A percentile compares a stretch with the other conserved stretches of the same genome.
Conservation (phyloP, 2,888 invertebrate genomes). For the Cetonia aurata region DNA sequence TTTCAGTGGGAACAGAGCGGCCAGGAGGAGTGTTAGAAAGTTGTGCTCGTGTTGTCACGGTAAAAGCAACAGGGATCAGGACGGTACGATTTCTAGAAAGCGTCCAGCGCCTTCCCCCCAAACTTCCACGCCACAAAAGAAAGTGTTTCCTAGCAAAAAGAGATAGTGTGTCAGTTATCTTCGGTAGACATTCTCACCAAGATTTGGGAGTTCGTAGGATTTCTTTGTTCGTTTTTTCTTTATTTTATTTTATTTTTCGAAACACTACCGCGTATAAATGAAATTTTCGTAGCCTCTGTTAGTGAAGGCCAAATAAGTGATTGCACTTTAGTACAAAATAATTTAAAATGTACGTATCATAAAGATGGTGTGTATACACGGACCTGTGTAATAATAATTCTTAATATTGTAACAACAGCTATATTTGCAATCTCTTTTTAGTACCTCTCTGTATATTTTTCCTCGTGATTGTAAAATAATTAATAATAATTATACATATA, state of each 20-base stretch:
- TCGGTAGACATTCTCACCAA: conserved; percentile 37
- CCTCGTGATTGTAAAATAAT: conserved; percentile 58
- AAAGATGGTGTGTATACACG: background rate
- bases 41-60: conserved; percentile 65
- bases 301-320: conserved; percentile 58
- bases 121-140: conserved; percentile 63
- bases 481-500: conserved; percentile 45
- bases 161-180: conserved; percentile 63
- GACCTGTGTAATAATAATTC: background rate
- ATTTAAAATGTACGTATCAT: conserved; percentile 52
- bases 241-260: background rate
- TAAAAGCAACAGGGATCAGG: conserved; percentile 50
- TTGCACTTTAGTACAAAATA: conserved; percentile 66
- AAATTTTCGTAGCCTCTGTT: conserved; percentile 55
- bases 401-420: conserved; percentile 51
- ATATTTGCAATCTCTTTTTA: conserved; percentile 65
- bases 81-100: conserved; percentile 55
- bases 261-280: conserved; percentile 44
- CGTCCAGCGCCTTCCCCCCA: conserved; percentile 61
- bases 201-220: conserved; percentile 5
- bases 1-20: conserved; percentile 59
- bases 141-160: conserved; percentile 63
- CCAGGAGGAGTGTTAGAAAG: conserved; percentile 62
- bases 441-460: conserved; percentile 63
- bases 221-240: too few species aligned